A percentile compares a stretch with the other conserved stretches of the same genome.
phyloP scores from a whole-genome alignment of 2,113 vertebrate genomes.

The Tetrax tetrax region DNA sequence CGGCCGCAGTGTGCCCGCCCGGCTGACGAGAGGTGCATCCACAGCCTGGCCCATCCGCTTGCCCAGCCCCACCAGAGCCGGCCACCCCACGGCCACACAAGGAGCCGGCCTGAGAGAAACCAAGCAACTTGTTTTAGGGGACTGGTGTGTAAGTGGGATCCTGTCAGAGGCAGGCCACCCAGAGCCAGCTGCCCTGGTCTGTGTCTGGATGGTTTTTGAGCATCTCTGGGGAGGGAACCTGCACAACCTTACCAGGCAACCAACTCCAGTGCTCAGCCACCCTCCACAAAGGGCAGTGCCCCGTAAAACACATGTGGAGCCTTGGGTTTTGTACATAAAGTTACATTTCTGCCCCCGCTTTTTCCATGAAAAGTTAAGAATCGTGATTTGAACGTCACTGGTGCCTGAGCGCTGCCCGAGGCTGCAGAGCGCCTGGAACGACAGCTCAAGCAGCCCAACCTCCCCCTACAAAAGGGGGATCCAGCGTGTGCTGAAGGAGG shows the following conservation, averaged over 20 bases:
- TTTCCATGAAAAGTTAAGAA: neutral
- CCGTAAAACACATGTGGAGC: rapidly evolving
- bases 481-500: no score
- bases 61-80: neutral
- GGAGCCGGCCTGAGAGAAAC: neutral
- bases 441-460: neutral
- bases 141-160: neutral
- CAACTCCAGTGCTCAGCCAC: neutral
- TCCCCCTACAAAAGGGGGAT: rapidly evolving
- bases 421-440: rapidly evolving
- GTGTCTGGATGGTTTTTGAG: neutral
- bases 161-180: neutral
- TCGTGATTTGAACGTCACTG: rapidly evolving
- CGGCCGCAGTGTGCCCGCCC: rapidly evolving
- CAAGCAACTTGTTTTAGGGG: rapidly evolving
- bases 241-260: neutral
- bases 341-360: neutral
- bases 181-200: neutral
- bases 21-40: rapidly evolving
- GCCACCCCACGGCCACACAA: rapidly evolving
- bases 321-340: neutral
- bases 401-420: neutral
- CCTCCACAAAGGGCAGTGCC: neutral
- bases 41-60: rapidly evolving
- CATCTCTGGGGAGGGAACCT: neutral